Percentiles rank a stretch among this genome's conserved stretches.
Conservation (phyloP, 2,888 invertebrate species). For the Caenorhabditis japonica region DNA sequence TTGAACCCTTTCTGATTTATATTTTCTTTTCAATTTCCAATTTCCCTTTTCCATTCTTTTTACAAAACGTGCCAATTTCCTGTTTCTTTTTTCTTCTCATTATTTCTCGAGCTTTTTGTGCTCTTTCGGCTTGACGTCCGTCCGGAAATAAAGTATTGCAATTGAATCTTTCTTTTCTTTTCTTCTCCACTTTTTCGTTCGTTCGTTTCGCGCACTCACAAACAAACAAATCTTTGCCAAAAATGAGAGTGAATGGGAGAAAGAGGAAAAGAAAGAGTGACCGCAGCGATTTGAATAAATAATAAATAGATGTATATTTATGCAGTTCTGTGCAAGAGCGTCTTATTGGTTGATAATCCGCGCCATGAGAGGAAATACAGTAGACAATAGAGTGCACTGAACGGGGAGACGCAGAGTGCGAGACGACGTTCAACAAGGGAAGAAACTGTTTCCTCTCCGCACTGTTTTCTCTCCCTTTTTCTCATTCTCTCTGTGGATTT, state of each 20-base stretch:
- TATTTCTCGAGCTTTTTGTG: conserved; percentile 5
- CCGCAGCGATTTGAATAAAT: conserved; percentile 25
- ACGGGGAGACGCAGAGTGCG: conserved; percentile 4
- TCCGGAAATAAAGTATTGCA: conserved; percentile 39
- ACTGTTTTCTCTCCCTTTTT: conserved; percentile 13
- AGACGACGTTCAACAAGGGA: conserved; percentile 34
- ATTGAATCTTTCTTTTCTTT: conserved; percentile 20
- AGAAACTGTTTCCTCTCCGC: conserved; percentile 26
- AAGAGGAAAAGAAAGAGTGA: conserved; percentile 26
- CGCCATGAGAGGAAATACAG: background rate
- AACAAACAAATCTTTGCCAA: conserved; percentile 17
- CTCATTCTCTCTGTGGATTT: conserved; percentile 39
- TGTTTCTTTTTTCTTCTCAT: background rate
- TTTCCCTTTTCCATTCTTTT: no score
- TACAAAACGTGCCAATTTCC: background rate
- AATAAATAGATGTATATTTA: no score
- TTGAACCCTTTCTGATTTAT: no score
- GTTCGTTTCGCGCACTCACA: conserved; percentile 29
- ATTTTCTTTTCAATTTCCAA: no score
- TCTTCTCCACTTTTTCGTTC: conserved; percentile 1
- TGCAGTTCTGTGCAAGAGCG: conserved; percentile 7
- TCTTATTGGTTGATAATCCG: conserved; percentile 1
- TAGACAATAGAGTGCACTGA: background rate
- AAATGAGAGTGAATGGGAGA: no score
- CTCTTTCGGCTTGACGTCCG: no score